Conservation (phyloP, 2,113 vertebrate genomes). For the Cavia porcellus region DNA sequence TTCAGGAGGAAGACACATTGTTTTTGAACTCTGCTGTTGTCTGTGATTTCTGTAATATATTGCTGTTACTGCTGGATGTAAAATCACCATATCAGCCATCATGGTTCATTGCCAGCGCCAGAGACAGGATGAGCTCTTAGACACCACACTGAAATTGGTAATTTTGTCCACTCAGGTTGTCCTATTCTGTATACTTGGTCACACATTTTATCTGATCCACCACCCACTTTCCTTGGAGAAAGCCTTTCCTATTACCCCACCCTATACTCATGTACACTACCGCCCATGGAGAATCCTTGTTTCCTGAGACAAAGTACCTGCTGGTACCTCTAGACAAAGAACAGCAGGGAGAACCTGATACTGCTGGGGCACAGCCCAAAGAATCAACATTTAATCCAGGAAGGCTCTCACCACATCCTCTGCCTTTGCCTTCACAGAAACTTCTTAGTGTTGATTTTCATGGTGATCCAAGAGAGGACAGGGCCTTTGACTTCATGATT, state of each 20-base stretch:
- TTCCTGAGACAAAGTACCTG: no score
- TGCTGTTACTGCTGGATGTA: constrained; percentile 53
- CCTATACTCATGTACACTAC: fast-evolving
- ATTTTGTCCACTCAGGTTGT: not conserved
- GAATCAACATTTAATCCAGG: not conserved
- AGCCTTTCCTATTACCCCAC: fast-evolving
- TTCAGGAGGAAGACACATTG: fast-evolving
- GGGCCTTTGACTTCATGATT: not conserved
- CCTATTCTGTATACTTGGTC: not conserved
- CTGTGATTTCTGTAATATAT: constrained; percentile 56
- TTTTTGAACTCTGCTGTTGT: not conserved
- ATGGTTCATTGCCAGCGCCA: constrained; percentile 73
- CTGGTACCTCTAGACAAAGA: not conserved
- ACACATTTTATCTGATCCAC: not conserved
- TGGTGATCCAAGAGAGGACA: constrained; percentile 70
- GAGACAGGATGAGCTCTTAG: constrained; percentile 61
- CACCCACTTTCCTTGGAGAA: no score
- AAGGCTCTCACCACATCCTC: not conserved
- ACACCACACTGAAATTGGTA: not conserved
- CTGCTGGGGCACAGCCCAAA: fast-evolving
- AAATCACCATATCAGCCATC: constrained; percentile 54
- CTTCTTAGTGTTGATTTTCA: not conserved
- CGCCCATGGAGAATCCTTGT: not conserved
- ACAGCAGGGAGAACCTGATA: not conserved
- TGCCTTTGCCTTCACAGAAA: constrained; percentile 64